Evolutionary conservation across 2,113 vertebrate genomes (phyloP), one percentile per base, ranked within the genome.

Genomic region (Notarius lentiginosus): DNA sequence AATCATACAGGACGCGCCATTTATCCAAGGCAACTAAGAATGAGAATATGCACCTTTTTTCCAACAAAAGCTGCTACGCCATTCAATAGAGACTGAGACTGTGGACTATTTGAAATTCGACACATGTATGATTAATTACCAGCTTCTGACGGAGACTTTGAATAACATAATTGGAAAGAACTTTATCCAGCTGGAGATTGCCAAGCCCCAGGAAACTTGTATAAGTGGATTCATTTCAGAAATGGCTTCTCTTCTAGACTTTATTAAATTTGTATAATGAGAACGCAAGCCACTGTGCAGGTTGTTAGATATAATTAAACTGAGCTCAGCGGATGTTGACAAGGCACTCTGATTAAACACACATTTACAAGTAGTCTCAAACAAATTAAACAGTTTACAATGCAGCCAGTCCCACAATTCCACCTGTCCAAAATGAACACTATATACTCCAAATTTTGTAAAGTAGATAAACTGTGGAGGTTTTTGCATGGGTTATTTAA

Each of bases 331-430:
- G 85, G 91, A 92, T 90, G 91, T 92, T 92, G 91, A 92, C 91
- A 92, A 91, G 89, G 90, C 91, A 90, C 93, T 92, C 91, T 94
- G 93, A 95, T 95, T 94, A 95, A 94, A 95, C 95, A 94, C 93
- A 93, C 93, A 87, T 93, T 94, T 91, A 88, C 89, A 86, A 88
- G 91, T 91, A 93, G 93, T 94, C 91, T 92, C 90, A 91, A 88
- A 91, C 93, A 93, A 93, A 94, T 94, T 89, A 93, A 94, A 93
- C 90, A 56, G 49, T 92, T 89, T 92, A 90, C 90, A 91, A 85
- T 75, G 68, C 55, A 8, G 20, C 82, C 34, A 72, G 82, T 87
- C 88, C 77, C 4, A 7, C 86, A 89, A 47, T 70, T 68, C 53
- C 81, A 88, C 91, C 88, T 73, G 79, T 83, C 85, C 18, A 47